These are phyloP conservation scores for Datnioides undecimradiatus DNA, from an alignment of 2,113 vertebrate genomes.

Conservation along the genomic window DNA sequence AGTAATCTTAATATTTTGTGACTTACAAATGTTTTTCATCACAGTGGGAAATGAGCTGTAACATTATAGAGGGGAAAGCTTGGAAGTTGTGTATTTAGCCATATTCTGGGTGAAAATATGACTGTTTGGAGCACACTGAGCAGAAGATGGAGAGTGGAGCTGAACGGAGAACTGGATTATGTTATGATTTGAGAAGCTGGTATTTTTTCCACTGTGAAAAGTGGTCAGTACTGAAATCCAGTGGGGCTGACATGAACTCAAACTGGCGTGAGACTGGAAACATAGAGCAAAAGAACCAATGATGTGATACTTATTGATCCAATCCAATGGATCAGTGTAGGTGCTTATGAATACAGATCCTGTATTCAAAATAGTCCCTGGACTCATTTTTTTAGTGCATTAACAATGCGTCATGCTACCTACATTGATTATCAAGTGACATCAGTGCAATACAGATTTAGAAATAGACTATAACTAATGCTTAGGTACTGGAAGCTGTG, in stretches of 20 bases:
- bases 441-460: background rate
- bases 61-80: conserved; percentile 18
- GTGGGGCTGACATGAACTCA: conserved; percentile 9
- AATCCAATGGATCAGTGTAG: background rate
- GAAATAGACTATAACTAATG: background rate
- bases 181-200: conserved; percentile 7
- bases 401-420: background rate
- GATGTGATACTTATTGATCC: background rate
- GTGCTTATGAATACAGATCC: background rate
- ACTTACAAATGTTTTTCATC: conserved; percentile 56
- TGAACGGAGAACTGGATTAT: conserved; percentile 13
- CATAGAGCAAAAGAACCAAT: background rate
- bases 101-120: conserved; percentile 34
- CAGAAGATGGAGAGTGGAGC: background rate
- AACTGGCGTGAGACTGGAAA: background rate
- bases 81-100: conserved; percentile 24
- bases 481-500: background rate
- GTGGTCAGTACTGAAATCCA: conserved; percentile 26
- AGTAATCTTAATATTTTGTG: conserved; percentile 50
- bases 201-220: conserved; percentile 37
- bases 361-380: background rate
- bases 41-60: conserved; percentile 52
- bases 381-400: background rate
- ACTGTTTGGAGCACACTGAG: background rate
- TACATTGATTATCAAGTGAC: background rate